Percentiles rank a stretch among this genome's conserved stretches.
phyloP scores from a whole-genome alignment of 2,113 vertebrate species.

The Tetraodon nigroviridis region DNA sequence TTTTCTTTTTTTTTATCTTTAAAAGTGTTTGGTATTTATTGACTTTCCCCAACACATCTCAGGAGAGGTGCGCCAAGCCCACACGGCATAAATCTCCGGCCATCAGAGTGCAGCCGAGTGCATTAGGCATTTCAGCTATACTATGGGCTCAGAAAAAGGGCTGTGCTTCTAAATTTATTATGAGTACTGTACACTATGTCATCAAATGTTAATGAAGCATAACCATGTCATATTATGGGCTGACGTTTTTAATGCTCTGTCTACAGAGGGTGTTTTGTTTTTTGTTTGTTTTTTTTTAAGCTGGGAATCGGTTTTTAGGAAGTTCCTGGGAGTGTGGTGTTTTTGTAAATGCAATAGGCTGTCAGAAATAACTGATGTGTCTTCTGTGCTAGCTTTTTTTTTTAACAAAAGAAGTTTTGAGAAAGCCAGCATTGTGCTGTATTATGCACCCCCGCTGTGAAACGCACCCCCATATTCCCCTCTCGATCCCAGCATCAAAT shows the following conservation, averaged over 20 bases:
- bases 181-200: neutral
- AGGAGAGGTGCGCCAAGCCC: conserved; percentile 21
- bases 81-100: conserved; percentile 19
- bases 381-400: too few relatives aligned
- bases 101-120: neutral
- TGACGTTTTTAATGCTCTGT: neutral
- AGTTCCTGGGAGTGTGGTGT: too few relatives aligned
- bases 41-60: conserved; percentile 27
- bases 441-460: too few relatives aligned
- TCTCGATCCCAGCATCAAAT: too few relatives aligned
- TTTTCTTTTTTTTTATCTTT: neutral
- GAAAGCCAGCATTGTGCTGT: too few relatives aligned
- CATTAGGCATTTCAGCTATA: neutral
- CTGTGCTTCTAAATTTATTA: neutral
- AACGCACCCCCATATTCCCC: too few relatives aligned
- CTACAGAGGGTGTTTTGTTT: neutral
- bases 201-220: neutral
- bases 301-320: too few relatives aligned
- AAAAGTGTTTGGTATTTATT: conserved; percentile 5
- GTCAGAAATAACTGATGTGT: too few relatives aligned
- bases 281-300: too few relatives aligned
- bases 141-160: neutral
- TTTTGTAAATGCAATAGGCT: too few relatives aligned
- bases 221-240: neutral
- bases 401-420: too few relatives aligned